Base-by-base conservation (phyloP, 2,113 vertebrate species). In the Helogale parvula region DNA sequence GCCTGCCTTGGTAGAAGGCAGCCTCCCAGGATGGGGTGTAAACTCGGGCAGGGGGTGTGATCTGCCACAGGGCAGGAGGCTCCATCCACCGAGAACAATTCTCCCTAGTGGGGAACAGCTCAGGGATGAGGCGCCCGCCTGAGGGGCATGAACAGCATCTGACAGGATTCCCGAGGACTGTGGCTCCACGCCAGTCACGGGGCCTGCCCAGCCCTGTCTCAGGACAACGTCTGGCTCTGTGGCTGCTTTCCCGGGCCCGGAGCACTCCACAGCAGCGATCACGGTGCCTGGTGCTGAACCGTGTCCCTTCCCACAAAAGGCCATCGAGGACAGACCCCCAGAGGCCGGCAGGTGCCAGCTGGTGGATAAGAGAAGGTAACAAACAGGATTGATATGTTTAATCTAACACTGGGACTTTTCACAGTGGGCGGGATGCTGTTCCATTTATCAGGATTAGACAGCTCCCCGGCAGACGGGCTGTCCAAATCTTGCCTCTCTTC, bases 371-470 rank as follows among this genome's bases (percentile, higher is more conserved):
- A 87, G 41, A 82, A 31, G 47, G 81, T n/a, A 80, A 45, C 81
- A 74, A 35, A 88, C 88, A 95, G 93, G 96, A 96, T 96, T 93
- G 97, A 97, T 96, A 80, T 50, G 85, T 96, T 97, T 96, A 96
- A 95, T 97, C 89, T 81, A 57, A 45, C 10, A 0, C 74, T 1
- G 19, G 69, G 72, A 35, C 88, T 81, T 31, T 31, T 38, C 76
- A 52, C 50, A 1, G 52, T 1, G 1, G 63, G 63, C 31, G 35
- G 65, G 88, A 52, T 0, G 33, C 54, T 27, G 12, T 1, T 33
- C 57, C 94, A 95, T 93, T 71, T 76, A 60, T 98, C 97, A 97
- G 93, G 71, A 84, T 68, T 21, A 95, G 93, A 79, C 35, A 12
- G 96, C 66, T 72, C 88, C 87, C 72, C 5, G 0, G 80, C 77